phyloP scores from a whole-genome alignment of 2,888 invertebrate species.

The Sinohyriopsis cumingii region DNA sequence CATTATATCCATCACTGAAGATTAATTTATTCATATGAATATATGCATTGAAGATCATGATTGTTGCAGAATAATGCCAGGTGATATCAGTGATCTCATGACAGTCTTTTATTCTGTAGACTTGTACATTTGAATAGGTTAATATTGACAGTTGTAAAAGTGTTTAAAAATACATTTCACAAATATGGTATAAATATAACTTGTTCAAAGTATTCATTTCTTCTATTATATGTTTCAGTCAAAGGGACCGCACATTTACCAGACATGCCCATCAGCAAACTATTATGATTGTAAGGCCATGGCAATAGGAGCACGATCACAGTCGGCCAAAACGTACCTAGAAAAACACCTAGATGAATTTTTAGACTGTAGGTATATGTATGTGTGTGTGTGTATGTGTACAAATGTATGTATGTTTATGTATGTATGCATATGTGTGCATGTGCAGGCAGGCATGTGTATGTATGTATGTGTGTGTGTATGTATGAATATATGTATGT shows the following conservation, averaged over 20 bases:
- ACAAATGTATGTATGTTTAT: background rate
- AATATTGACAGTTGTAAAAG: no score
- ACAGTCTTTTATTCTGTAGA: no score
- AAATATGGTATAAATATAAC: no score
- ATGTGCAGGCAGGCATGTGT: background rate
- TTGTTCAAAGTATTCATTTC: background rate
- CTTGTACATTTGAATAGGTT: no score
- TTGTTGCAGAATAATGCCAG: no score
- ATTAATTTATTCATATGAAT: no score
- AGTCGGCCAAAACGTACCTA: slow-evolving; percentile 96
- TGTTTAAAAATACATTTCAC: no score
- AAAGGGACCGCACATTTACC: slow-evolving; percentile 93
- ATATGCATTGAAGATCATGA: no score
- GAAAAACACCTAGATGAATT: slow-evolving; percentile 91
- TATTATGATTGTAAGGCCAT: slow-evolving; percentile 98
- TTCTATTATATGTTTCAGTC: slow-evolving; percentile 48
- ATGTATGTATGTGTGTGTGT: background rate
- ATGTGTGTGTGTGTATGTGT: background rate
- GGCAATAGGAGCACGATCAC: slow-evolving; percentile 98
- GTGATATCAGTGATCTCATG: no score
- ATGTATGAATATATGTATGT: no score
- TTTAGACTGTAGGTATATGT: slow-evolving; percentile 71
- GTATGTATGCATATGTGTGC: background rate
- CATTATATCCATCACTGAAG: no score
- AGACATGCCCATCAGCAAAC: slow-evolving; percentile 96